phyloP scores from a whole-genome alignment of 2,113 vertebrate species.

The Podilymbus podiceps region DNA sequence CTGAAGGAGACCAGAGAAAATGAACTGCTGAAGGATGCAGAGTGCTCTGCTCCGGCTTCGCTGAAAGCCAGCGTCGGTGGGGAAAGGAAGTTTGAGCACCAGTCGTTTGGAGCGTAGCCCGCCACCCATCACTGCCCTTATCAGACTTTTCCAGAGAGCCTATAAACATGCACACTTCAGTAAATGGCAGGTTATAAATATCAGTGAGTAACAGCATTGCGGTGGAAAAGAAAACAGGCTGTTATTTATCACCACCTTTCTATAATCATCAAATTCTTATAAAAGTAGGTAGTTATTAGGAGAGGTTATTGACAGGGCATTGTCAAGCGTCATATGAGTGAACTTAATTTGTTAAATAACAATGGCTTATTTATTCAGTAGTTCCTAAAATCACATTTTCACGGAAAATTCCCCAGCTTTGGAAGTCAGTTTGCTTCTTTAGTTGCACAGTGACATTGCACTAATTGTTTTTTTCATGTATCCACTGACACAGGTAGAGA shows the following conservation, averaged over 20 bases:
- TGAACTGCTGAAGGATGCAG: background rate
- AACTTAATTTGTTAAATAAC: background rate
- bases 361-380: background rate
- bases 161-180: background rate
- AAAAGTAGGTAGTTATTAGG: background rate
- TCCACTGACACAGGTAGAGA: background rate
- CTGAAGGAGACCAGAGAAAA: background rate
- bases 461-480: background rate
- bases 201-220: background rate
- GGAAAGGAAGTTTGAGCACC: background rate
- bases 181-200: conserved; percentile 13
- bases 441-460: background rate
- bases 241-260: background rate
- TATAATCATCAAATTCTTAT: background rate
- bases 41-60: fast-evolving
- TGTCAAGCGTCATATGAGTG: background rate
- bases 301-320: background rate
- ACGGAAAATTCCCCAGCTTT: background rate
- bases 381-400: background rate
- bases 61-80: background rate
- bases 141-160: conserved; percentile 2
- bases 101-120: background rate
- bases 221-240: background rate
- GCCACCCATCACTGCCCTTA: background rate
- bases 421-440: background rate